Evolutionary conservation across 2,888 invertebrate genomes (phyloP), one percentile per base, ranked within the genome.

Genomic region (Plagodis dolabraria): DNA sequence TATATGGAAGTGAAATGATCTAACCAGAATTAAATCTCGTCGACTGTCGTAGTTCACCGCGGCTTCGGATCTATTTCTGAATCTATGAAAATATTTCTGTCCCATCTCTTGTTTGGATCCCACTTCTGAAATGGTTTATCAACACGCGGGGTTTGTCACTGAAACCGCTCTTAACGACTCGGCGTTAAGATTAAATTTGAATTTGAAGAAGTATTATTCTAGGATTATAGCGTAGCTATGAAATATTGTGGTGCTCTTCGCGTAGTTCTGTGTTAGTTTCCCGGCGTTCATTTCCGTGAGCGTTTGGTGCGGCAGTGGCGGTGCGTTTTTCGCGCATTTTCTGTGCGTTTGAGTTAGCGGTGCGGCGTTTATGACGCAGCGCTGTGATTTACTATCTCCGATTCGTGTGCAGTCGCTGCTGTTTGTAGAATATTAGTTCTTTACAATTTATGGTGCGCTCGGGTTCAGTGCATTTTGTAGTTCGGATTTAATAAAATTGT

Each of bases 41-140:
- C 11, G 43, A 33, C 7, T 38, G 8, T 34, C 35, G 51, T 8
- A 11, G 11, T 11, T 9, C 52, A 45, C n/a, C 11, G 35, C 44
- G 47, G 47, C 35, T 63, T 64, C 68, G 68, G 56, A 68, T 71
- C 83, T 87, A 87, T 87, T 87, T 86, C 79, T 78, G 85, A 80
- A 72, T 73, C 75, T 77, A 81, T 78, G 81, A 80, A 82, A 83
- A 85, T 86, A 87, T 86, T 86, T 75, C 75, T 83, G 86, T 85
- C 86, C 77, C 82, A 79, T 81, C 75, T 70, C 69, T 76, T 75
- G 80, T 75, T 67, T 71, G 68, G 64, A 58, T 67, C 71, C 50
- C 70, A 65, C 64, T 55, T 53, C 47, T 69, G 53, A 60, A 80
- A 63, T 56, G 76, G 58, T 72, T 22, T 56, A 76, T 51, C n/a